Evolutionary conservation across 2,113 vertebrate genomes (phyloP).

Genomic region (Girardinichthys multiradiatus): DNA sequence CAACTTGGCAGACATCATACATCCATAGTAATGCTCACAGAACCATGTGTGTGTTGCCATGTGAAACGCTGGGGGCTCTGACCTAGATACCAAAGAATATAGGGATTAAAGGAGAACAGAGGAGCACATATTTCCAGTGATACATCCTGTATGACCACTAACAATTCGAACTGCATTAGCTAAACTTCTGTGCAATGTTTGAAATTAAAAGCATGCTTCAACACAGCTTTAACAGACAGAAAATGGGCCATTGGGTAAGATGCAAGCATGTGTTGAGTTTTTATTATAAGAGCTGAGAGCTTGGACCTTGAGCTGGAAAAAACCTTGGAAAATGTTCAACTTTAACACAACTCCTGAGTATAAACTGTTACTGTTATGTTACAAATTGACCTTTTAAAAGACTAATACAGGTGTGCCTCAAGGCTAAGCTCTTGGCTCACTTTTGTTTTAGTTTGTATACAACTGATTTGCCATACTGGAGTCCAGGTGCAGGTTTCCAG

Average conservation of each 20-base stretch:
- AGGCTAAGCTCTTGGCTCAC: neutral
- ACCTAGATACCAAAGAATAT: slow-evolving; percentile 60
- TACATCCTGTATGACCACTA: slow-evolving; percentile 17
- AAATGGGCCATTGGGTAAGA: slow-evolving; percentile 9
- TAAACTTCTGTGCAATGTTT: slow-evolving; percentile 24
- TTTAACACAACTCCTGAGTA: slow-evolving; percentile 5
- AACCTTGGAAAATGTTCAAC: neutral
- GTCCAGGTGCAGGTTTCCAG: too few species aligned
- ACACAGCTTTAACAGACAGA: neutral
- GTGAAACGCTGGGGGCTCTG: slow-evolving; percentile 58
- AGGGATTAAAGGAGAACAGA: slow-evolving; percentile 14
- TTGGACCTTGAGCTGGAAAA: slow-evolving; percentile 11
- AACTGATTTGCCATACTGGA: too few species aligned
- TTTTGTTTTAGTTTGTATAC: neutral
- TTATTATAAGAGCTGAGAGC: slow-evolving; percentile 31
- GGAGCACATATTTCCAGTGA: slow-evolving; percentile 14
- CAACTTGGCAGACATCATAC: slow-evolving; percentile 59
- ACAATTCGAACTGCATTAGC: slow-evolving; percentile 25
- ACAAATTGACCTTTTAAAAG: neutral
- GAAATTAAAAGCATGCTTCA: slow-evolving; percentile 24
- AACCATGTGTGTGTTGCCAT: slow-evolving; percentile 47
- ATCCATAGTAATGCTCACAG: slow-evolving; percentile 36
- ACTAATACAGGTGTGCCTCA: neutral
- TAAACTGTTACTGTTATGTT: slow-evolving; percentile 2
- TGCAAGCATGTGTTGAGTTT: slow-evolving; percentile 15